Evolutionary conservation across 2,888 invertebrate species (phyloP), one percentile per base, ranked within the genome.

Genomic region (Nebria brevicollis): DNA sequence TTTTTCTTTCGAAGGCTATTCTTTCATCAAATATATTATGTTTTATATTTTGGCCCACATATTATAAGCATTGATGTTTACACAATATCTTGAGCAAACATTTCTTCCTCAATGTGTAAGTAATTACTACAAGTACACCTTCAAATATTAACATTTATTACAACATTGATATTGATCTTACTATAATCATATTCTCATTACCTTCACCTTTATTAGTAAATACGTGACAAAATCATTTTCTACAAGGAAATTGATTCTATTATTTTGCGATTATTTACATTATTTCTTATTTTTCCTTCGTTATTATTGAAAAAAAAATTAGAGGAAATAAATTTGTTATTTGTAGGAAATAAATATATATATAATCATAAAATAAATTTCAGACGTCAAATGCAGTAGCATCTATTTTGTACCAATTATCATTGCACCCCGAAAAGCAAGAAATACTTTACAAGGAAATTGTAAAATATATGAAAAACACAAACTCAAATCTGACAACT

Each of bases 301-400:
- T 34, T 34, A 34, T 34, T 2, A 34, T 34, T 5, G 34, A 34
- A 34, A 34, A 4, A n/a, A 5, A 34, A 34, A 34, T 34, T 4
- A 5, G 34, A 34, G 34, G 1, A 34, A 34, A 66, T 72, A 77
- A 77, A 20, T 20, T 82, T 54, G 25, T 54, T 20, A 20, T 20
- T 20, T 20, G 20, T 20, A 1, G 20, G 43, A 10, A 74, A 26
- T 54, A n/a, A 74, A 73, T 20, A 70, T 74, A 72, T 73, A 41
- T 34, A 26, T 25, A 70, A 25, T 15, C n/a, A 68, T 68, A 68
- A 25, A 25, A 25, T 70, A 25, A 15, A 70, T 75, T 89, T 43
- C 87, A 95, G 95, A 95, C 95, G 0, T 94, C 95, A n/a, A 94
- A 94, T 83, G 93, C 94, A 0, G 93, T 94, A 0, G 94, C 94